Evolutionary conservation across 2,888 invertebrate species (phyloP).

Genomic region (Antheraea yamamai): DNA sequence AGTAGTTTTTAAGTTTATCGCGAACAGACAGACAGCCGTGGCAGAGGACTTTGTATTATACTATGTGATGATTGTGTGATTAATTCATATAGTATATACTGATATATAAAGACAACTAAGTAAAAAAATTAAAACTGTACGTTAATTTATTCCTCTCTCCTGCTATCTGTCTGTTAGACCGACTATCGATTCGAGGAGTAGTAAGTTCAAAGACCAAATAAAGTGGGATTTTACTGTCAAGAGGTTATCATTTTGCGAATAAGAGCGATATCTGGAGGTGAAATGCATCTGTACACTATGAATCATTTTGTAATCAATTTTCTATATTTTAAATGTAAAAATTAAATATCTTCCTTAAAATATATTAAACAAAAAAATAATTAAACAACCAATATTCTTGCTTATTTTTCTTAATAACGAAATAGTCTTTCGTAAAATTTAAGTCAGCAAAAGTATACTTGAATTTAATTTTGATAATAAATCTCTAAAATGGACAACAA

Average conservation of each 20-base stretch:
- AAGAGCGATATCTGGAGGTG: background rate
- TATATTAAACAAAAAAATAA: background rate
- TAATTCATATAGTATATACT: too few relatives aligned
- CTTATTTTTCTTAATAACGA: too few relatives aligned
- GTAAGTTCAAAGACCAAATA: background rate
- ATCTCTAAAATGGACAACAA: background rate
- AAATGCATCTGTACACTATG: background rate
- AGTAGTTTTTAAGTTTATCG: too few relatives aligned
- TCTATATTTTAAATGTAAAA: too few relatives aligned
- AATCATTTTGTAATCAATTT: background rate
- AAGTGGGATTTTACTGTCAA: background rate
- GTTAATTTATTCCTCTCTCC: background rate
- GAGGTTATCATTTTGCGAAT: background rate
- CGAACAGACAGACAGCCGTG: too few relatives aligned
- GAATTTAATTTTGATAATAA: background rate
- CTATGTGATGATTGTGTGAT: too few relatives aligned
- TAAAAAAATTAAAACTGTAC: background rate
- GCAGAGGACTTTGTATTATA: too few relatives aligned
- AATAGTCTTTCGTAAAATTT: background rate
- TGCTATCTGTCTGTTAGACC: background rate
- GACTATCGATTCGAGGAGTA: background rate
- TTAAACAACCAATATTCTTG: background rate
- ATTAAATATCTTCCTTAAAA: background rate
- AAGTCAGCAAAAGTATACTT: background rate
- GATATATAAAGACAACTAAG: too few relatives aligned